Evolutionary conservation across 2,888 invertebrate genomes (phyloP), one percentile per base, ranked within the genome.

Genomic region (Caenorhabditis virilis): DNA sequence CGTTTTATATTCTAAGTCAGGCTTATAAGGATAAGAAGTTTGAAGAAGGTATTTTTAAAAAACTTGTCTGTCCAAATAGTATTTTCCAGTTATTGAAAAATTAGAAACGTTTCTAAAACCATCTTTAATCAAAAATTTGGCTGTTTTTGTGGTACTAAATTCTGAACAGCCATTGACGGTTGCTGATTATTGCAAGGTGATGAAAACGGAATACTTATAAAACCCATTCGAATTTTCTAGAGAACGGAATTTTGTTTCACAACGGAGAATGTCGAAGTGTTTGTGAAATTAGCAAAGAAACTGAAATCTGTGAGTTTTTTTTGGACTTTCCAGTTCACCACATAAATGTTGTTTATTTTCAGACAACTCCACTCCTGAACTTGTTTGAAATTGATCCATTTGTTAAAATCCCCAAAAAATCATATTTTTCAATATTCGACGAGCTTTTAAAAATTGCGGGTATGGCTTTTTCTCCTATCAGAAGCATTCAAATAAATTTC

Each of bases 391-490:
- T 63, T 5, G 18, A 57, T 20, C 13, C 36, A n/a, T 54, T 63
- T 30, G 9, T 50, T 0, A 43, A 38, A 1, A 42, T 65, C 2
- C 59, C 65, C 1, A 49, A 51, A 43, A 18, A 52, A 6, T 47
- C 36, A 15, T 25, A 59, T 20, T 51, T 36, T 20, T 15, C 30
- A 15, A 43, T 65, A 26, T 48, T 59, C 22, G 65, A 65, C 13
- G 52, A 60, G 26, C 49, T 56, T 15, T 45, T 60, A 25, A 65
- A 65, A 23, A 27, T 60, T 9, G 59, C 55, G 2, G 61, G 58
- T 36, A n/a, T n/a, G n/a, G n/a, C 16, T 25, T 6, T 45, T 5
- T 26, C 11, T 46, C 43, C 0, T 27, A 7, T 23, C 7, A 11
- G 15, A 25, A 13, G 25, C 16, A 33, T 52, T 30, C 6, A 15